Conservation (phyloP, 2,797 vertebrate genomes). For the Sebastes ruberrimus region DNA sequence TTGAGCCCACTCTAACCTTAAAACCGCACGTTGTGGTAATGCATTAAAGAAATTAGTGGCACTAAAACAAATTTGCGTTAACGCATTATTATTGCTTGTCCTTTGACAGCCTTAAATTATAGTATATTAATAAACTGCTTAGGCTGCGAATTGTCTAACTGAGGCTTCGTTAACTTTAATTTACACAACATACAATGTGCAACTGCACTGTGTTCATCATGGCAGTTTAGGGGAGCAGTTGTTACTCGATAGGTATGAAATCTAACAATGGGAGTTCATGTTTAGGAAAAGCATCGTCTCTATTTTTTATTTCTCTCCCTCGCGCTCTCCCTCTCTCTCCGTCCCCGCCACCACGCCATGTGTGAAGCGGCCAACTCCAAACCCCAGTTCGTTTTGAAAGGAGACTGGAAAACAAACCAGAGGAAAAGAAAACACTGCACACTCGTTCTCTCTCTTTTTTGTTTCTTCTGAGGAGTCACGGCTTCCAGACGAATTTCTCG, state of each 20-base stretch:
- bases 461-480: conserved; percentile 67
- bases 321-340: conserved; percentile 6
- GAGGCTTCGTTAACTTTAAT: neutral
- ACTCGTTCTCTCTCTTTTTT: conserved; percentile 41
- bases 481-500: conserved; percentile 63
- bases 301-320: conserved; percentile 26
- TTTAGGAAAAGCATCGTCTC: conserved; percentile 6
- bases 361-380: conserved; percentile 72
- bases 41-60: too few relatives aligned
- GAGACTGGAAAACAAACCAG: conserved; percentile 82
- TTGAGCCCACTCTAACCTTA: too few relatives aligned
- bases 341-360: conserved; percentile 65
- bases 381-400: conserved; percentile 78
- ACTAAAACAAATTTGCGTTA: accelerated
- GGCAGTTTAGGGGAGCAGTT: neutral
- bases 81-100: too few relatives aligned
- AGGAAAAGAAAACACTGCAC: conserved; percentile 81
- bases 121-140: neutral
- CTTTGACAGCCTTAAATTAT: too few relatives aligned
- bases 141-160: neutral
- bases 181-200: neutral
- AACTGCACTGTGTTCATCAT: neutral
- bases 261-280: neutral
- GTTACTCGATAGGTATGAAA: neutral
- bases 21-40: accelerated